Conservation (phyloP, 2,888 invertebrate species). For the Caenorhabditis plicata region DNA sequence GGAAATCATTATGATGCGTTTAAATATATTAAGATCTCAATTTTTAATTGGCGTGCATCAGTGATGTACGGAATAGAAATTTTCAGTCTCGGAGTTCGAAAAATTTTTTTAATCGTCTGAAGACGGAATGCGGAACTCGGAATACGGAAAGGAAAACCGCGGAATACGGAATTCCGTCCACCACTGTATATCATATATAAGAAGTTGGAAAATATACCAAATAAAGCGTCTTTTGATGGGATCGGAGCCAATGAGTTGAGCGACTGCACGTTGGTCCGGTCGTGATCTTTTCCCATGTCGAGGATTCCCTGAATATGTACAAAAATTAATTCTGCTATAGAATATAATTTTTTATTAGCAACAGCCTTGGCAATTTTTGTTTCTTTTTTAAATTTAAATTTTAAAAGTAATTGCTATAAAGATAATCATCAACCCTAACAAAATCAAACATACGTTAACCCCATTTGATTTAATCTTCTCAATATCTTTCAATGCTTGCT, state of each 20-base stretch:
- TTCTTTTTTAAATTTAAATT: not conserved
- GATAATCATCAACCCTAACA: not conserved
- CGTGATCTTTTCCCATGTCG: constrained; percentile 56
- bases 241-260: constrained; percentile 68
- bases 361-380: not conserved
- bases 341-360: not conserved
- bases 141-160: no score
- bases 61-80: no score
- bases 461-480: constrained; percentile 54
- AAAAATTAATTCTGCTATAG: not conserved
- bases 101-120: no score
- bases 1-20: no score
- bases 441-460: constrained; percentile 22
- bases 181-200: no score
- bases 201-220: no score
- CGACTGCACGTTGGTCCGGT: constrained; percentile 61
- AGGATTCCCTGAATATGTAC: constrained; percentile 51
- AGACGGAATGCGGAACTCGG: no score
- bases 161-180: no score
- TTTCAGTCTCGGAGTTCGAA: no score
- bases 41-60: no score
- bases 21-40: no score
- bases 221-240: constrained; percentile 68
- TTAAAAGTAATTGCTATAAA: not conserved
- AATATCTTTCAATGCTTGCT: constrained; percentile 63